phyloP scores from a whole-genome alignment of 2,113 vertebrate genomes.

The Gila orcuttii region DNA sequence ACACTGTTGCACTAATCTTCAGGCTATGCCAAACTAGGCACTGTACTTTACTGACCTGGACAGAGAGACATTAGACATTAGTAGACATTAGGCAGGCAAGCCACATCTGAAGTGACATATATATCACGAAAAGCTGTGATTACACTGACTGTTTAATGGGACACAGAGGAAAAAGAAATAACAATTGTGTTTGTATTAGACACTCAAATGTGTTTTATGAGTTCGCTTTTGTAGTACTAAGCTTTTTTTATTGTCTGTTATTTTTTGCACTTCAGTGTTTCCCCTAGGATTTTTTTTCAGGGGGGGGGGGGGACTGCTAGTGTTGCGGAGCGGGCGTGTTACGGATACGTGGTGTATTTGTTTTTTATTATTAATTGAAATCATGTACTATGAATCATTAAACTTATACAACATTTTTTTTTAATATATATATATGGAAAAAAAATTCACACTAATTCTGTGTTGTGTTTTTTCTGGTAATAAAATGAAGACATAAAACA shows the following conservation, averaged over 20 bases:
- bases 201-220: background rate
- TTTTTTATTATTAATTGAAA: too few relatives aligned
- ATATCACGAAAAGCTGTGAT: background rate
- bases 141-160: background rate
- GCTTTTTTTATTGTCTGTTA: background rate
- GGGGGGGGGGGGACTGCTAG: too few relatives aligned
- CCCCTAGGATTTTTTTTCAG: too few relatives aligned
- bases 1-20: conserved; percentile 8
- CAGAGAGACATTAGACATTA: background rate
- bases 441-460: too few relatives aligned
- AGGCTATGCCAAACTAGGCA: background rate
- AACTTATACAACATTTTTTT: too few relatives aligned
- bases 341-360: too few relatives aligned
- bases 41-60: background rate
- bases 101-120: background rate
- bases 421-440: too few relatives aligned
- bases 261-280: background rate
- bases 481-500: too few relatives aligned
- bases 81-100: background rate
- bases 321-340: too few relatives aligned
- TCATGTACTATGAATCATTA: too few relatives aligned
- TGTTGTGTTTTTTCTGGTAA: too few relatives aligned
- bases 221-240: background rate
- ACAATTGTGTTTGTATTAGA: background rate
- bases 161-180: background rate